Evolutionary conservation across 2,888 invertebrate genomes (phyloP).

Genomic region (Amphimallon solstitiale): DNA sequence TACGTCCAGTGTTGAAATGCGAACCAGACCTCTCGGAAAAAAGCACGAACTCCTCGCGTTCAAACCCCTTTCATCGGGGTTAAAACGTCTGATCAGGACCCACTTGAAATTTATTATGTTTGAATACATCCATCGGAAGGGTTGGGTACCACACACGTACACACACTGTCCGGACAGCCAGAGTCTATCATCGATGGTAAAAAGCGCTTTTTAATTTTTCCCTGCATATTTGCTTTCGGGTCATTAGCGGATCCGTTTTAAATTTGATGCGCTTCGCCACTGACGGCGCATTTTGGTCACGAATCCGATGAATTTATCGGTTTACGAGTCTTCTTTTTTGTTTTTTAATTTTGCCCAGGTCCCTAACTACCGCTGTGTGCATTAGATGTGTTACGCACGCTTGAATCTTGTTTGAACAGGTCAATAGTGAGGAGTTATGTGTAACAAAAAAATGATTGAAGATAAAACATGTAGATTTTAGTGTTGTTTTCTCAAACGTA

Average conservation of each 20-base stretch:
- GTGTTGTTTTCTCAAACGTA: too few species aligned
- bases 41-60: conserved; percentile 14
- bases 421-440: too few species aligned
- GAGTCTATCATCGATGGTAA: neutral
- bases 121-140: neutral
- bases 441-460: too few species aligned
- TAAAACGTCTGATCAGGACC: neutral
- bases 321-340: neutral
- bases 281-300: conserved; percentile 11
- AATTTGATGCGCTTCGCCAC: conserved; percentile 13
- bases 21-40: neutral
- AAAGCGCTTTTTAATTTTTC: conserved; percentile 36
- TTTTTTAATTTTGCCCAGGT: too few species aligned
- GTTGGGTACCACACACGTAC: neutral
- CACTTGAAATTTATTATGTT: conserved; percentile 29
- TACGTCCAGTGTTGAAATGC: conserved; percentile 7
- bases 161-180: too few species aligned
- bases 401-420: too few species aligned
- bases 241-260: conserved; percentile 37
- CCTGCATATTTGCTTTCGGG: conserved; percentile 34
- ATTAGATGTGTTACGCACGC: too few species aligned
- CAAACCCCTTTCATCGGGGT: neutral
- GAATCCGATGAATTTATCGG: conserved; percentile 23
- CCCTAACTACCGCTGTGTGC: too few species aligned
- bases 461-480: too few species aligned